Percentiles rank a stretch among this genome's conserved stretches.
Conservation (phyloP, 2,888 invertebrate species). For the Polydrusus pterygomalis region DNA sequence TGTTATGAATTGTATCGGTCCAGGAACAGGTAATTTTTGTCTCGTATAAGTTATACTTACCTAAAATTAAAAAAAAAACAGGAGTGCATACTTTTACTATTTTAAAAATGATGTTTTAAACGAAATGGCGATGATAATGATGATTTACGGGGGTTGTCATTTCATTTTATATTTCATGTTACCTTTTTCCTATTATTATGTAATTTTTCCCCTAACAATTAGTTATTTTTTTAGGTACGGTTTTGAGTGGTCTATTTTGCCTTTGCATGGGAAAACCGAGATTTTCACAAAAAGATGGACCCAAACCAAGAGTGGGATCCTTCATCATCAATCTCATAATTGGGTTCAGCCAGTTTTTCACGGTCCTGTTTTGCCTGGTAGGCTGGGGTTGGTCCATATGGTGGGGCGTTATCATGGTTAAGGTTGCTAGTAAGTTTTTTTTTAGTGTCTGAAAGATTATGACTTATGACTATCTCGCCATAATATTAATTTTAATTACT, state of each 20-base stretch:
- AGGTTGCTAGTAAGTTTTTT: slow-evolving; percentile 87
- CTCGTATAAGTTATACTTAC: too few species aligned
- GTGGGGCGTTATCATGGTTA: slow-evolving; percentile 96
- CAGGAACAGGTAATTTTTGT: slow-evolving; percentile 80
- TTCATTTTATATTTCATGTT: too few species aligned
- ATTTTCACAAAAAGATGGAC: slow-evolving; percentile 87
- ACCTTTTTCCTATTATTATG: too few species aligned
- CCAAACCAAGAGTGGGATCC: slow-evolving; percentile 84
- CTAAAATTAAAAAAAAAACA: too few species aligned
- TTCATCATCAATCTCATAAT: slow-evolving; percentile 90
- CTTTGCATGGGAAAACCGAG: slow-evolving; percentile 92
- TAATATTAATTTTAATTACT: too few species aligned
- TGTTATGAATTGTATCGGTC: slow-evolving; percentile 85
- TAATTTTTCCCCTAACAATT: not conserved
- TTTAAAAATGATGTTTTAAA: too few species aligned
- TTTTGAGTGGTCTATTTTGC: slow-evolving; percentile 91
- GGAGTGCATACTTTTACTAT: too few species aligned
- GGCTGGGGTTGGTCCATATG: slow-evolving; percentile 99
- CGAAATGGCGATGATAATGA: too few species aligned
- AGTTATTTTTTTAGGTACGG: slow-evolving; percentile 80
- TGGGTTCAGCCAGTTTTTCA: slow-evolving; percentile 92
- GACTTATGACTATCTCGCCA: too few species aligned
- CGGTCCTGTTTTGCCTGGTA: slow-evolving; percentile 94
- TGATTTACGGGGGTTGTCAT: too few species aligned
- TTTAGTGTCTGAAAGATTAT: too few species aligned